phyloP scores from a whole-genome alignment of 2,888 invertebrate genomes.

The Dicyrtomina minuta region DNA sequence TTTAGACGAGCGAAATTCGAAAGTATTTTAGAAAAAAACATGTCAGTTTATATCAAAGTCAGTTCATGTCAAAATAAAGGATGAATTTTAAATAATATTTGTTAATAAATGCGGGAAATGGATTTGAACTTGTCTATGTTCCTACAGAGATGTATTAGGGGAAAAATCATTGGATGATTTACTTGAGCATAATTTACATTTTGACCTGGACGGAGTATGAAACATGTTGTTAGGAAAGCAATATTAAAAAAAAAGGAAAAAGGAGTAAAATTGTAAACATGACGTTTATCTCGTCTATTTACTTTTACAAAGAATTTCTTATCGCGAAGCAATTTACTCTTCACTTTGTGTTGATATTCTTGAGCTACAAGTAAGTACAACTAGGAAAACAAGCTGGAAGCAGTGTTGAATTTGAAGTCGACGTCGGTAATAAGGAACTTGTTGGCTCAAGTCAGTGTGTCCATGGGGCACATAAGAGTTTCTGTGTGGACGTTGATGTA shows the following conservation, averaged over 20 bases:
- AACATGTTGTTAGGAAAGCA: neutral
- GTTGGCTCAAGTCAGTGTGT: too few relatives aligned
- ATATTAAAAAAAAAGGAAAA: neutral
- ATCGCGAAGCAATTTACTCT: constrained; percentile 4
- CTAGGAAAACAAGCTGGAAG: neutral
- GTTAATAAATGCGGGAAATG: too few relatives aligned
- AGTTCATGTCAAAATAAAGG: too few relatives aligned
- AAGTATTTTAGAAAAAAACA: too few relatives aligned
- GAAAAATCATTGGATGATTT: constrained; percentile 9
- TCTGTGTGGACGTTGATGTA: too few relatives aligned
- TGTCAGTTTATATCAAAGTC: too few relatives aligned
- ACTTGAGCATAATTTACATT: neutral
- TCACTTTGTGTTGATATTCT: neutral
- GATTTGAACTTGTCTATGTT: too few relatives aligned
- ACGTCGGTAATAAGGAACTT: too few relatives aligned
- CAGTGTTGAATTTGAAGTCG: neutral
- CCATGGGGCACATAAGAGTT: too few relatives aligned
- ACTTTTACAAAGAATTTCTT: neutral
- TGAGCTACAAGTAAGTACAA: neutral
- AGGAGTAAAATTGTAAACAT: neutral
- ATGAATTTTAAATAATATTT: too few relatives aligned
- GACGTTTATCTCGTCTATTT: neutral
- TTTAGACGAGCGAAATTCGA: too few relatives aligned
- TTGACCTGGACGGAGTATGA: neutral
- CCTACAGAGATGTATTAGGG: too few relatives aligned